Evolutionary conservation across 2,113 vertebrate species (phyloP), one percentile per base, ranked within the genome.

Genomic region (Oryzias curvinotus): DNA sequence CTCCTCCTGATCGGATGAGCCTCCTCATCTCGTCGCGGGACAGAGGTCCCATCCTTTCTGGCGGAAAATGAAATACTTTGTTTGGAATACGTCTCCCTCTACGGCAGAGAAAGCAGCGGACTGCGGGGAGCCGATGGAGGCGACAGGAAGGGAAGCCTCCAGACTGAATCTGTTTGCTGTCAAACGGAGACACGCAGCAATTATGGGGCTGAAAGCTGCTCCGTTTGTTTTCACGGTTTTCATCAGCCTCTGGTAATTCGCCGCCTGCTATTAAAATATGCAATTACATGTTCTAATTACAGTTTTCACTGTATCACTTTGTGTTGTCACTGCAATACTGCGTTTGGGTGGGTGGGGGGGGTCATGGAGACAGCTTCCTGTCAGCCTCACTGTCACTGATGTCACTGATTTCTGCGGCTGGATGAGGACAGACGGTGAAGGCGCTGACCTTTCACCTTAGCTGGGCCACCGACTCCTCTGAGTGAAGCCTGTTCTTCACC

Each of bases 191-290:
- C 52, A 36, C 77, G 55, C 87, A 83, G 88, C 85, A 90, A 91
- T 90, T 91, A 91, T 89, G 83, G 71, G 63, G 49, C 74, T 88
- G 87, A 90, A 89, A 89, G 74, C 83, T 72, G 85, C 84, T 86
- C 62, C 89, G 91, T 92, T 92, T 92, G 87, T 91, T 91, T 91
- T 90, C 86, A 88, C 89, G 90, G 89, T 90, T 92, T 92, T 91
- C 84, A 84, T 83, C 83, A 91, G 83, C 74, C 84, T 90, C 76
- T 86, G 62, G 89, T 90, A 92, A 92, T 92, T 91, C 89, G 88
- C 83, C 88, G 91, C 85, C 90, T 91, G 88, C 83, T 85, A 88
- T 87, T 79, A 89, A 91, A 90, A 90, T 89, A 90, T 89, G 85
- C 83, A 91, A 91, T 91, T 91, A 91, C 82, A 91, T 85, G 83